Percentiles rank a stretch among this genome's conserved stretches.
Evolutionary conservation across 1,140 invertebrate species (phyloP).

Genomic region (Portunus trituberculatus): DNA sequence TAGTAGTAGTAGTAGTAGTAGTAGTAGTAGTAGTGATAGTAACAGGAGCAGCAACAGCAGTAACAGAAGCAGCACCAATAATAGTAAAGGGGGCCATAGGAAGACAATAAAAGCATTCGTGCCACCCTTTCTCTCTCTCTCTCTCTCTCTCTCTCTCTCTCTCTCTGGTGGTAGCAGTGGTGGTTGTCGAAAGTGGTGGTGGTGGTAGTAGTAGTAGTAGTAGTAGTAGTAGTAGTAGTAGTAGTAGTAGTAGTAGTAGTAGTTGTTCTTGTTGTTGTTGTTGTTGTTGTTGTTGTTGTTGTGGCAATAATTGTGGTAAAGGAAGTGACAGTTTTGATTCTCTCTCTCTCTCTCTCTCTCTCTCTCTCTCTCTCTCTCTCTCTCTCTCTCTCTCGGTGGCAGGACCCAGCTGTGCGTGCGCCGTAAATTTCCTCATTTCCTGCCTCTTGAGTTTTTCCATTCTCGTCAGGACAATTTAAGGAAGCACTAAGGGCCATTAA

Average conservation of each 20-base stretch:
- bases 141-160: too few species aligned
- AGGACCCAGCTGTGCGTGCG: too few species aligned
- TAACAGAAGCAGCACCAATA: neutral
- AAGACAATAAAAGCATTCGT: too few species aligned
- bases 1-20: constrained; percentile 23
- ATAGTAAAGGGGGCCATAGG: neutral
- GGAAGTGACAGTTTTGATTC: neutral
- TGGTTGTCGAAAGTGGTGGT: too few species aligned
- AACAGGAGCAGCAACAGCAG: neutral
- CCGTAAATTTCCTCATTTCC: neutral
- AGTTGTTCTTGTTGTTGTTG: neutral
- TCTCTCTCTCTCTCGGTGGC: too few species aligned
- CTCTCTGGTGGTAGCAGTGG: too few species aligned
- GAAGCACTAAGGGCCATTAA: neutral
- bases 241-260: neutral
- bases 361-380: too few species aligned
- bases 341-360: too few species aligned
- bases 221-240: neutral
- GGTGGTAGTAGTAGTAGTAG: neutral
- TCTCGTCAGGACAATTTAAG: neutral
- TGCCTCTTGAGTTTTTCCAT: neutral
- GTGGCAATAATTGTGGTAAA: neutral
- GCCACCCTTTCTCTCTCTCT: too few species aligned
- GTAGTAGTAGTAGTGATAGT: neutral
- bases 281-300: neutral